Conservation (phyloP, 2,113 vertebrate species). For the Zeus faber region DNA sequence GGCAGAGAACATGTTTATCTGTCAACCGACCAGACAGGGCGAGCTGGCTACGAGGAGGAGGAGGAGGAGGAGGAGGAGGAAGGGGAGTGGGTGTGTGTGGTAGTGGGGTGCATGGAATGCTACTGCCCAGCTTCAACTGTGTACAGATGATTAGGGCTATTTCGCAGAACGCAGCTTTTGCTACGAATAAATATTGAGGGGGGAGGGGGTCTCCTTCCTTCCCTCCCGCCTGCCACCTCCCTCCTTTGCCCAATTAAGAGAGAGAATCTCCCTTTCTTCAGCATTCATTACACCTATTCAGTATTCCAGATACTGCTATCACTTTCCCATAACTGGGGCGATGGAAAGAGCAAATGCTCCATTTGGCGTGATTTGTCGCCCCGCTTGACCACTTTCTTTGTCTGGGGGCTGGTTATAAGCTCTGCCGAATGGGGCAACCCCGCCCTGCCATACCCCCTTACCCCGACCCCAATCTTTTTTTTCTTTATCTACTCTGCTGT, state of each 20-base stretch:
- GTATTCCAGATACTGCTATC: conserved; percentile 88
- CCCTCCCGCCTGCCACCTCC: conserved; percentile 54
- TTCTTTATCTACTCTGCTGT: conserved; percentile 99
- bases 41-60: no score
- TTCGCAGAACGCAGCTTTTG: conserved; percentile 78
- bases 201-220: conserved; percentile 35
- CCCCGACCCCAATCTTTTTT: no score
- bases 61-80: no score
- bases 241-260: conserved; percentile 95
- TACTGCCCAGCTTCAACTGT: conserved; percentile 66
- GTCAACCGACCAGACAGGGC: conserved; percentile 55
- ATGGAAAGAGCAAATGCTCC: conserved; percentile 87
- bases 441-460: no score
- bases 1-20: conserved; percentile 60
- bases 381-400: conserved; percentile 96
- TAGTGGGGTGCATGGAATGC: not conserved
- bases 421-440: conserved; percentile 88
- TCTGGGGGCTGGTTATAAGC: conserved; percentile 88
- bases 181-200: conserved; percentile 65
- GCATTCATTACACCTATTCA: conserved; percentile 97
- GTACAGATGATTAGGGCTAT: conserved; percentile 73
- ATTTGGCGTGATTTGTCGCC: conserved; percentile 99
- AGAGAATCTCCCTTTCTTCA: conserved; percentile 85
- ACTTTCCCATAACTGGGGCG: conserved; percentile 91
- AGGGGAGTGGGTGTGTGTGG: conserved; percentile 16